These are phyloP conservation scores for Diadema setosum DNA, from an alignment of 35 echinoderm and acorn worm genomes.

Conservation along the genomic window DNA sequence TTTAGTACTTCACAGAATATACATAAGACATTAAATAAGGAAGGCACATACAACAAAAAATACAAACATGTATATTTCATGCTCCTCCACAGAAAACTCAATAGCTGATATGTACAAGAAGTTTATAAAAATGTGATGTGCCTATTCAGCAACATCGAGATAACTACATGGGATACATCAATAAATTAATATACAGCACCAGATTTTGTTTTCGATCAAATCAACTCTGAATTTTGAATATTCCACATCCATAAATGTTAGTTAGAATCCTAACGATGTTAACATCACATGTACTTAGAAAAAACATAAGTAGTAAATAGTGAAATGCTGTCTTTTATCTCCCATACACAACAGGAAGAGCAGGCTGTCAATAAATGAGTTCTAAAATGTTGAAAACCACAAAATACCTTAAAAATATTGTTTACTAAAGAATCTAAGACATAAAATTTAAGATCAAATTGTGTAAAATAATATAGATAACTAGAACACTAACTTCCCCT, in stretches of 20 bases:
- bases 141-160: background rate
- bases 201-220: background rate
- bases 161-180: background rate
- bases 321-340: background rate
- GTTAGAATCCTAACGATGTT: background rate
- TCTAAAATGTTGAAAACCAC: background rate
- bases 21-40: constrained; percentile 17
- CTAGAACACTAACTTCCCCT: too few relatives aligned
- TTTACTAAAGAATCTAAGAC: too few relatives aligned
- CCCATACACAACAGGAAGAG: background rate
- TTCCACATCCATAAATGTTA: background rate
- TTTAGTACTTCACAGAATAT: constrained; percentile 2
- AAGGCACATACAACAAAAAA: background rate
- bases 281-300: background rate
- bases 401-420: too few relatives aligned
- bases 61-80: background rate
- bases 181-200: background rate
- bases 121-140: background rate
- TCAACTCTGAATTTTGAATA: background rate
- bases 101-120: background rate
- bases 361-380: background rate
- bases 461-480: too few relatives aligned
- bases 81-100: background rate
- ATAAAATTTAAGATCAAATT: too few relatives aligned
- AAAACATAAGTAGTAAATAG: background rate